Conservation (phyloP, 2,797 vertebrate species). For the Enteromius viviparus region DNA sequence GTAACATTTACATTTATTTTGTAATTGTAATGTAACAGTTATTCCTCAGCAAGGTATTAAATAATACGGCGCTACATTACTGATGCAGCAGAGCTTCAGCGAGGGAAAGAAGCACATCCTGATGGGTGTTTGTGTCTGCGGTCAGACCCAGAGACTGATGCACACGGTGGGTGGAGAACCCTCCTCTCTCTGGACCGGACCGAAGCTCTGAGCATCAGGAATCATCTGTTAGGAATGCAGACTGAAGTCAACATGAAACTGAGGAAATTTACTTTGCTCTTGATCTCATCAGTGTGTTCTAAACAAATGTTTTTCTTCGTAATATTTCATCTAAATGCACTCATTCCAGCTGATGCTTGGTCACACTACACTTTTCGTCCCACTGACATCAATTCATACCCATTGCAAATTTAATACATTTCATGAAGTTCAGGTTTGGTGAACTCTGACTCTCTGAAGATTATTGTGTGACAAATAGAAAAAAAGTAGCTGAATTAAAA, state of each 20-base stretch:
- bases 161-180: no score
- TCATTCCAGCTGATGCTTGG: neutral
- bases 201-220: neutral
- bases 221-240: slow-evolving; percentile 19
- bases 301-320: neutral
- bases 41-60: neutral
- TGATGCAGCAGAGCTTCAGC: neutral
- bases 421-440: neutral
- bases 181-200: slow-evolving; percentile 5
- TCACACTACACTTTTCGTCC: neutral
- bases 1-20: no score
- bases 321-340: neutral
- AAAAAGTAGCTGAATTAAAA: neutral
- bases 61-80: neutral
- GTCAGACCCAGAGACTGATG: neutral
- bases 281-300: neutral
- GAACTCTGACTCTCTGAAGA: neutral
- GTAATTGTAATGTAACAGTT: neutral
- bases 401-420: neutral
- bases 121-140: neutral
- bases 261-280: neutral
- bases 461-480: neutral
- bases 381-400: neutral
- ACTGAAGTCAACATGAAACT: slow-evolving; percentile 20
- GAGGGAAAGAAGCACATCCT: neutral